Conservation (phyloP, 2,888 invertebrate genomes). For the Polietes domitor region DNA sequence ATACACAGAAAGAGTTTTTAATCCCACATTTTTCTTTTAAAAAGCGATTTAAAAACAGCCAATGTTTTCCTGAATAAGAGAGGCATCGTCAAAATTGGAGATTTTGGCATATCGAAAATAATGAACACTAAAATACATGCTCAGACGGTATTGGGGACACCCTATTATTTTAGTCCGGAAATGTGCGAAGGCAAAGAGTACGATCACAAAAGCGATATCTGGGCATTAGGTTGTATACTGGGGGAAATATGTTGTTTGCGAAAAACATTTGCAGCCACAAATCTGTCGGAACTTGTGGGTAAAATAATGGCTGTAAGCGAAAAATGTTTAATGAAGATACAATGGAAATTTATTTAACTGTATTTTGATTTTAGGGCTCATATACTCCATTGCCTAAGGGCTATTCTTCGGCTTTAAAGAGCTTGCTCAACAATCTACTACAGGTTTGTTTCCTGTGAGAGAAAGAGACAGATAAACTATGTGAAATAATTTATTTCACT, state of each 20-base stretch:
- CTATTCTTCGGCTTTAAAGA: slow-evolving; percentile 85
- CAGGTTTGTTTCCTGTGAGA: slow-evolving; percentile 80
- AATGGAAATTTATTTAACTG: neutral
- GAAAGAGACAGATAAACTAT: too few species aligned
- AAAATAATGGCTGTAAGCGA: slow-evolving; percentile 85
- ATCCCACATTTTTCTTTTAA: neutral
- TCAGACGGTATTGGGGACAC: slow-evolving; percentile 87
- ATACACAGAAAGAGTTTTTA: too few species aligned
- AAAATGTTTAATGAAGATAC: neutral
- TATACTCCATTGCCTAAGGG: slow-evolving; percentile 85
- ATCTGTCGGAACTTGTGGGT: slow-evolving; percentile 87
- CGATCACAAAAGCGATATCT: slow-evolving; percentile 89
- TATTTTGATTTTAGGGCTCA: slow-evolving; percentile 82
- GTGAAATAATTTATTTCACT: too few species aligned
- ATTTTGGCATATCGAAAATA: slow-evolving; percentile 89
- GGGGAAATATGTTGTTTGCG: slow-evolving; percentile 88
- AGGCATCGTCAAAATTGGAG: slow-evolving; percentile 86
- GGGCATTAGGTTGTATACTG: slow-evolving; percentile 89
- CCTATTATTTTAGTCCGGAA: slow-evolving; percentile 88
- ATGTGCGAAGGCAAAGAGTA: slow-evolving; percentile 90
- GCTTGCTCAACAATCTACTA: slow-evolving; percentile 84
- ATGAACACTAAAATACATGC: slow-evolving; percentile 86
- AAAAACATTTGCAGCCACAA: slow-evolving; percentile 88
- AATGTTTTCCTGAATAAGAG: slow-evolving; percentile 87
- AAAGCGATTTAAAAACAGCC: slow-evolving; percentile 87